Base-by-base conservation (phyloP, 2,113 vertebrate species). In the Callopanchax toddi region DNA sequence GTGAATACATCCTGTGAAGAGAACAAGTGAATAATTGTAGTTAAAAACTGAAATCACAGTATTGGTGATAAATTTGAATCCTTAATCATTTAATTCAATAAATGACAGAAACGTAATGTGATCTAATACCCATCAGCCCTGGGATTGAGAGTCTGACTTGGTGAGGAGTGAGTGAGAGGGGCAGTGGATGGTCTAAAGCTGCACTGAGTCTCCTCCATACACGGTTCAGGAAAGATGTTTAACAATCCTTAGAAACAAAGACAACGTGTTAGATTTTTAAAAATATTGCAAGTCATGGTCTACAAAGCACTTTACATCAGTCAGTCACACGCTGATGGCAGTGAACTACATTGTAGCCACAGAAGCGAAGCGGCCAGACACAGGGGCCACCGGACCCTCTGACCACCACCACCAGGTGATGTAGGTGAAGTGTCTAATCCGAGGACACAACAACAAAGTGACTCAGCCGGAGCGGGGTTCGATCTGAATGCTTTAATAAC, bases 131-230 rank as follows among this genome's bases (percentile, higher is more conserved):
- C 13, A 4, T 91, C 78, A 64, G 58, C 71, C 55, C 57, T 91
- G 0, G 81, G 84, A 74, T 93, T 64, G 39, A 94, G 95, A 36
- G 85, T 79, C 42, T 97, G 95, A 83, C 95, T 96, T 36, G 97
- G 96, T 64, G 97, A 98, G 44, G 97, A 99, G 85, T 98, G 97
- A 59, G 92, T 98, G 18, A 98, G 89, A 12, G 96, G 96, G 59
- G 94, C 95, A 22, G 94, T 94, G 51, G 96, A 97, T 17, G 95
- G 96, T 84, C 95, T 93, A 86, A 98, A 97, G 85, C 85, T 94
- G 21, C 59, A 92, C 20, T 92, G 93, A 0, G 90, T 93, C 21
- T 93, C 91, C 53, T 95, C 94, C 36, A 70, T 76, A 59, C 32
- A 46, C 3, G 71, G 73, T 34, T 90, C 86, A 49, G 86, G 51